Evolutionary conservation across 2,113 vertebrate genomes (phyloP), one percentile per base, ranked within the genome.

Genomic region (Ailurus styani): DNA sequence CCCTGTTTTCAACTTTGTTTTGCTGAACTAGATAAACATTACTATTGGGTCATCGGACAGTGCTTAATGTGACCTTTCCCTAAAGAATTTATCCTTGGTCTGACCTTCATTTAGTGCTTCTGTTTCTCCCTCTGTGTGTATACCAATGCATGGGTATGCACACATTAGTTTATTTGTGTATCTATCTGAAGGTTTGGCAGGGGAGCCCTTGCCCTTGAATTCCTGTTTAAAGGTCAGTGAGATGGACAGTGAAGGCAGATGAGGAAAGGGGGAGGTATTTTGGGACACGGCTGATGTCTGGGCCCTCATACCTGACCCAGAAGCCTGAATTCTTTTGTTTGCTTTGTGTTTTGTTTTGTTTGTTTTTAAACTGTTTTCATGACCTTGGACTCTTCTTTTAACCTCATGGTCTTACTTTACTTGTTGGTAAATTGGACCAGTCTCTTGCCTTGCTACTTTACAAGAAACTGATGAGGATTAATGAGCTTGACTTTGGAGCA

Each of bases 401-500:
- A 92, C 72, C 87, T 72, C 31, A 25, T 50, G 82, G 84, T 78
- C 96, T 97, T 40, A 29, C 64, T 96, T 98, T 93, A 50, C 60
- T 93, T 73, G 3, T 60, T 95, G 95, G 95, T 73, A 98, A 98
- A 97, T 95, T 90, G 84, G 70, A 66, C 83, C 7, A 23, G 75
- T 82, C 93, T 92, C 95, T 96, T 90, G 57, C 55, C 27, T 95
- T 88, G 77, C 93, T 85, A 45, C 52, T 66, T 88, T 31, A 31
- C 93, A n/a, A 88, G 96, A 90, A 90, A 25, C 82, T 94, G 88
- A 97, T 97, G 94, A 95, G 90, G 92, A 97, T 98, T 97, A 97
- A 97, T 96, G 97, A 92, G 87, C 60, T 66, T 27, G 91, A 90
- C 78, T 95, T 91, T 77, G 20, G 90, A 97, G 83, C 75, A 87